Evolutionary conservation across 2,888 invertebrate species (phyloP), one percentile per base, ranked within the genome.

Genomic region (Leptinotarsa peninsularis): DNA sequence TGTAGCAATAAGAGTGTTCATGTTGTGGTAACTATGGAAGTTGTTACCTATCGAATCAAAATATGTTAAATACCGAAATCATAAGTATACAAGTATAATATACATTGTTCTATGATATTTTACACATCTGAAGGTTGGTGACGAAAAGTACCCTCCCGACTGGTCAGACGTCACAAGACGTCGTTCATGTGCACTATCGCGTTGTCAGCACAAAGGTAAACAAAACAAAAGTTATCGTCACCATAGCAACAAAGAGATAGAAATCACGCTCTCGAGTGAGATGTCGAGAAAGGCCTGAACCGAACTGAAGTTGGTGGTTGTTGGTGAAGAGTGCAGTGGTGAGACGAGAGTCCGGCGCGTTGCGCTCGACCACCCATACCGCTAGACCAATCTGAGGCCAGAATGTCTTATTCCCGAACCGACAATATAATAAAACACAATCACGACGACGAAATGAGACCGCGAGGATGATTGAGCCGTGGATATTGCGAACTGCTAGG

Each of bases 351-450:
- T 58, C 21, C 58, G 80, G 81, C 52, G 52, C 52, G 52, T 52
- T 52, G 66, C 23, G 54, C 72, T 81, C 87, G 88, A 88, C 88
- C 88, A 88, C 88, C 88, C 88, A 88, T 86, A 87, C 87, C 85
- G 87, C 86, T 86, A 88, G 88, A 88, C 88, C 88, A 88, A 88
- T 88, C 88, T 88, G 87, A 83, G 87, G 86, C 82, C 87, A 87
- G 87, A 87, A 88, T 87, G 88, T 88, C 88, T 88, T 88, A 88
- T 87, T 88, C 87, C 85, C 86, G 85, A 82, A 79, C 86, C 85
- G 87, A 86, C 87, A 86, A 86, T 86, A 86, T 87, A 88, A 87
- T 87, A 87, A 88, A 88, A 87, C 86, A 87, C 87, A 87, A 87
- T 87, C 87, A 86, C 86, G 86, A 86, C 85, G 86, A 85, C 86